A percentile compares a stretch with the other conserved stretches of the same genome.
Evolutionary conservation across 1,140 invertebrate species (phyloP).

Genomic region (Lasioglossum baleicum): DNA sequence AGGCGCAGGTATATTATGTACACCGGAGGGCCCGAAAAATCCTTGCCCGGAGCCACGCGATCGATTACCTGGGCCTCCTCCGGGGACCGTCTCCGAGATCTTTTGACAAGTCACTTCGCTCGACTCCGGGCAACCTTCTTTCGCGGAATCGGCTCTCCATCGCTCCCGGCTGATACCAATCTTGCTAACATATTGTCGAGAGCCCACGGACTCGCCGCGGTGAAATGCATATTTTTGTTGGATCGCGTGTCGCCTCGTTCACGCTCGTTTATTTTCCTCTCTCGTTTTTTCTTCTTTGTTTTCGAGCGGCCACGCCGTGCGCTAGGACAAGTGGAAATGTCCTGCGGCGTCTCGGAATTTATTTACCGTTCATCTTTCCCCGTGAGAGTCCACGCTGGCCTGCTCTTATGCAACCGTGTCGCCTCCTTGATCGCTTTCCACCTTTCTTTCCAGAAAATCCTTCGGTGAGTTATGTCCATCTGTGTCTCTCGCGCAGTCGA

Average conservation of each 20-base stretch:
- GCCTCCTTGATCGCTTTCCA: background rate
- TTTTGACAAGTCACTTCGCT: constrained; percentile 62
- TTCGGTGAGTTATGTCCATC: too few relatives aligned
- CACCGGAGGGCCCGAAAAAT: constrained; percentile 29
- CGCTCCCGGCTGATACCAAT: constrained; percentile 38
- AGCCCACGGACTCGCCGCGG: constrained; percentile 4
- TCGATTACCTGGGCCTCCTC: constrained; percentile 48
- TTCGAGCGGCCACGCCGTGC: background rate
- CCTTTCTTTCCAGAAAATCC: too few relatives aligned
- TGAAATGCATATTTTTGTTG: constrained; percentile 44
- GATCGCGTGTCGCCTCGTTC: constrained; percentile 18
- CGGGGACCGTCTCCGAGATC: background rate
- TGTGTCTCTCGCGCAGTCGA: too few relatives aligned
- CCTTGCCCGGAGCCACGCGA: constrained; percentile 44
- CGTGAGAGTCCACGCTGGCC: background rate
- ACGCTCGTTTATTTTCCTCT: constrained; percentile 24
- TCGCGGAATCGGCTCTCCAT: constrained; percentile 48
- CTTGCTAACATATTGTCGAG: constrained; percentile 35
- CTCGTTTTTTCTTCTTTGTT: background rate
- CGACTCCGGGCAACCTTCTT: constrained; percentile 33
- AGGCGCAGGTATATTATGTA: constrained; percentile 13
- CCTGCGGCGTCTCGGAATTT: constrained; percentile 11
- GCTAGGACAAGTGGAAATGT: background rate
- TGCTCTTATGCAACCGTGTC: background rate
- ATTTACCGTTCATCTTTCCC: background rate